Evolutionary conservation across 2,888 invertebrate genomes (phyloP).

Genomic region (Habrosyne pyritoides): DNA sequence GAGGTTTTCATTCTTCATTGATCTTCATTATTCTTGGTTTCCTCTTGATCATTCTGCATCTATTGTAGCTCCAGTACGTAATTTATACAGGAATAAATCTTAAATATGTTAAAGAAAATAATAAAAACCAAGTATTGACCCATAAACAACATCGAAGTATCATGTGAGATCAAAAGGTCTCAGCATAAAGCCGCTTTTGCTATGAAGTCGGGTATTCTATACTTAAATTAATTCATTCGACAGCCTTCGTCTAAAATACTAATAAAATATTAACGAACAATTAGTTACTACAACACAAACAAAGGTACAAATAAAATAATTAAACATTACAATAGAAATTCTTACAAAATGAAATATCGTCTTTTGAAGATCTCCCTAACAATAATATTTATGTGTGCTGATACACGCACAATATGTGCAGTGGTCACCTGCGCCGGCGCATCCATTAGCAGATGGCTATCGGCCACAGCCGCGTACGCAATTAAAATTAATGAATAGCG

Average conservation of each 20-base stretch:
- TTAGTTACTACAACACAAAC: too few relatives aligned
- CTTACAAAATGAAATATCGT: neutral
- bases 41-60: constrained; percentile 24
- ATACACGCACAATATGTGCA: constrained; percentile 9
- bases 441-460: constrained; percentile 35
- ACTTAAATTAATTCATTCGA: too few relatives aligned
- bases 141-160: too few relatives aligned
- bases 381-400: constrained; percentile 3
- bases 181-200: too few relatives aligned
- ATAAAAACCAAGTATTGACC: too few relatives aligned
- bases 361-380: neutral
- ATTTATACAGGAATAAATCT: too few relatives aligned
- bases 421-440: constrained; percentile 12
- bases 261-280: too few relatives aligned
- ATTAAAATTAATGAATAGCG: constrained; percentile 68
- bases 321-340: neutral
- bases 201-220: too few relatives aligned
- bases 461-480: constrained; percentile 46
- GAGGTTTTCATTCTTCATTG: constrained; percentile 40
- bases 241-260: too few relatives aligned
- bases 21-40: constrained; percentile 24
- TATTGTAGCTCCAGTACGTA: constrained; percentile 23
- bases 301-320: neutral
- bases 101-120: too few relatives aligned
- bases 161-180: too few relatives aligned